Evolutionary conservation across 2,888 invertebrate genomes (phyloP).

Genomic region (Oeneis ivallda): DNA sequence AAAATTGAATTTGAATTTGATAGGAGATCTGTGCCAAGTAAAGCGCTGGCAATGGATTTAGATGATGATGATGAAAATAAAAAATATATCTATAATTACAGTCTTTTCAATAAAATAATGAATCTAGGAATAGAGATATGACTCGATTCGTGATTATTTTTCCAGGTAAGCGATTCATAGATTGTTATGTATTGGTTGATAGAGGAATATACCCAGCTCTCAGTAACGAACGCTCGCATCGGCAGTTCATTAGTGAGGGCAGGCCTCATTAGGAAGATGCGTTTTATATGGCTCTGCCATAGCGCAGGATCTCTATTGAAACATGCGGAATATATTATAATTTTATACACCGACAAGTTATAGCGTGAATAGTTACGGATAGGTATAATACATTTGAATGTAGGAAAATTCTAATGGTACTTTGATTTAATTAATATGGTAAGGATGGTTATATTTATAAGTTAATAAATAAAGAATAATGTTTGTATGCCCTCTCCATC

Average conservation of each 20-base stretch:
- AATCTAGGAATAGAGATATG: background rate
- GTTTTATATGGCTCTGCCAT: background rate
- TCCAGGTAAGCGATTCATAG: background rate
- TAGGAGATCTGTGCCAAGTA: no score
- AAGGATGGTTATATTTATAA: no score
- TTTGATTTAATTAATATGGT: no score
- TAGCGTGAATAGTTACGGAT: background rate
- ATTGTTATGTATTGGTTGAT: background rate
- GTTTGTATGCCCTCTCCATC: no score
- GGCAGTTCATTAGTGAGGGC: background rate
- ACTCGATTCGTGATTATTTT: background rate
- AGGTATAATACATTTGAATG: no score
- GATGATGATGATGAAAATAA: no score
- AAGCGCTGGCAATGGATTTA: no score
- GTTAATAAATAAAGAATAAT: no score
- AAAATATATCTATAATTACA: no score
- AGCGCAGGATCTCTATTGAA: background rate
- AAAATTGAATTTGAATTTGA: no score
- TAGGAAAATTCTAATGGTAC: no score
- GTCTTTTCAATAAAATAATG: background rate
- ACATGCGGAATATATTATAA: background rate
- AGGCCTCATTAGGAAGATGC: slow-evolving; percentile 1
- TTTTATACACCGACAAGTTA: background rate
- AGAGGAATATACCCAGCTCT: background rate
- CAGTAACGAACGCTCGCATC: slow-evolving; percentile 9